Conservation (phyloP, 2,113 vertebrate species). For the Coptodon bakossiorum region DNA sequence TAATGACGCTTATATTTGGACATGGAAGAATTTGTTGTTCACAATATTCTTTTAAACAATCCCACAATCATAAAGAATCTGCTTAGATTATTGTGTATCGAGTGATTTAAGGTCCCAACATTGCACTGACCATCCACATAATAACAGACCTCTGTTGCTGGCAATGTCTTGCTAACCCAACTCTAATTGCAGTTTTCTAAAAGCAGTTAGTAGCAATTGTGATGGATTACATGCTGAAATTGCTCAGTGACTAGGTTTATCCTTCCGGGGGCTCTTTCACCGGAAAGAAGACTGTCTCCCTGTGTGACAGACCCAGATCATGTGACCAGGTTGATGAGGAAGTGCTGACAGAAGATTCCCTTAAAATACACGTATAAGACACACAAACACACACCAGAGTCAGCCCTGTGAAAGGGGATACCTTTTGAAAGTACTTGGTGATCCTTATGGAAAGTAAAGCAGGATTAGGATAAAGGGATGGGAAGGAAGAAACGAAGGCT, state of each 20-base stretch:
- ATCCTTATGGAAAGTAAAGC: slow-evolving; percentile 14
- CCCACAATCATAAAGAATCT: neutral
- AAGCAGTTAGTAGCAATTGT: neutral
- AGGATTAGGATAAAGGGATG: slow-evolving; percentile 38
- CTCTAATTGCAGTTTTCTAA: neutral
- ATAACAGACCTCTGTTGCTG: neutral
- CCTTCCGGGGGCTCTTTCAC: neutral
- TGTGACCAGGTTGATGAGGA: slow-evolving; percentile 58
- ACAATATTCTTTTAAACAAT: neutral
- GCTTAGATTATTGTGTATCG: neutral
- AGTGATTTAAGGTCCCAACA: neutral
- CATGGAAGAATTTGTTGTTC: neutral
- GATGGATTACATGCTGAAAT: neutral
- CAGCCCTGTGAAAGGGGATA: slow-evolving; percentile 61
- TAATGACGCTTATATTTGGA: neutral
- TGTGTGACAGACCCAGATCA: slow-evolving; percentile 42
- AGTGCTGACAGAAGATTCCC: slow-evolving; percentile 56
- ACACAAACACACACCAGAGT: slow-evolving; percentile 10
- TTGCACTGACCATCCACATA: neutral
- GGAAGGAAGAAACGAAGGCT: neutral
- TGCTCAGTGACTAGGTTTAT: neutral
- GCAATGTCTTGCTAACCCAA: neutral
- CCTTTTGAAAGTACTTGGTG: slow-evolving; percentile 54
- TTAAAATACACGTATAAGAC: slow-evolving; percentile 32
- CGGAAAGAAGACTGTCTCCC: neutral